Conservation (phyloP, 2,797 vertebrate species). For the Petrocephalus schoutedeni region DNA sequence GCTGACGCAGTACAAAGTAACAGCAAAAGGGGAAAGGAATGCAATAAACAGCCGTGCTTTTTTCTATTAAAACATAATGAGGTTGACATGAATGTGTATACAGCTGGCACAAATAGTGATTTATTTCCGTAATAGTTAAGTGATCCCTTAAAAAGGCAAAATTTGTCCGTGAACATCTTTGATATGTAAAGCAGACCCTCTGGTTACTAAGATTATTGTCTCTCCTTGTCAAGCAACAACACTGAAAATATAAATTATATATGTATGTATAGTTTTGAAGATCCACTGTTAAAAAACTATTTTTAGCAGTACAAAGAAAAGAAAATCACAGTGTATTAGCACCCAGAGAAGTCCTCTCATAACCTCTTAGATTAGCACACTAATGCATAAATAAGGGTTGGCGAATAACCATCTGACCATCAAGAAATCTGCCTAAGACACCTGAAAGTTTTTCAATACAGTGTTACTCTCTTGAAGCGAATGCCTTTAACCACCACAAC, state of each 20-base stretch:
- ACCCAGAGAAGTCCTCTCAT: conserved; percentile 23
- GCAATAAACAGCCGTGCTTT: neutral
- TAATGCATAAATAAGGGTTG: neutral
- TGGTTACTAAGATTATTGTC: conserved; percentile 24
- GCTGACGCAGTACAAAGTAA: neutral
- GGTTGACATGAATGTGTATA: neutral
- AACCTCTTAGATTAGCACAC: conserved; percentile 12
- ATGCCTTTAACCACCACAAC: conserved; percentile 19
- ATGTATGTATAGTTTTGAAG: neutral
- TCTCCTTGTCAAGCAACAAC: neutral
- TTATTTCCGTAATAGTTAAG: conserved; percentile 8
- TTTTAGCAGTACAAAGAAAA: conserved; percentile 28
- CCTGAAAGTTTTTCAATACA: neutral
- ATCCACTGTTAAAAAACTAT: conserved; percentile 7
- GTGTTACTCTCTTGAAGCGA: neutral
- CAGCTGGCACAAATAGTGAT: neutral
- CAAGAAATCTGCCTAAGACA: neutral
- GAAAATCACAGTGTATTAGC: conserved; percentile 47
- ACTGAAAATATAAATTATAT: conserved; percentile 19
- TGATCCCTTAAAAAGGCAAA: neutral
- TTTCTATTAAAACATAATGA: conserved; percentile 2
- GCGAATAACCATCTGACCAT: neutral
- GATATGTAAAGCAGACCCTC: conserved; percentile 20
- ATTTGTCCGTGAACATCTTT: neutral
- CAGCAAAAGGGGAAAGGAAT: neutral